Percentiles rank a stretch among this genome's conserved stretches.
Conservation (phyloP, 2,113 vertebrate genomes). For the Lontra canadensis region DNA sequence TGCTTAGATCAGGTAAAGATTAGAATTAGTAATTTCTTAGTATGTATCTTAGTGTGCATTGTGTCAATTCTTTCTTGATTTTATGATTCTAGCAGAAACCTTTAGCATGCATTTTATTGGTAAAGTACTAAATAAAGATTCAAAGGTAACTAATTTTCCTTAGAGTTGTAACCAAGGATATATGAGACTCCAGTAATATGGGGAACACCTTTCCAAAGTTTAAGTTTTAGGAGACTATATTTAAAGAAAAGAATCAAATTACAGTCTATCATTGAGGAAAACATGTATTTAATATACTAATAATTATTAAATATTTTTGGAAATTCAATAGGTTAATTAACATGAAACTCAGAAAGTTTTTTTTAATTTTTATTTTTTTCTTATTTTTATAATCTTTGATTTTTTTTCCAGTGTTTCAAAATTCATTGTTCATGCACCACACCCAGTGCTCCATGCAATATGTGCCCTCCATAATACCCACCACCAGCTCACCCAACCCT, state of each 20-base stretch:
- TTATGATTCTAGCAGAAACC: not conserved
- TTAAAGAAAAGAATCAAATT: not conserved
- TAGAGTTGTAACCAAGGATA: not conserved
- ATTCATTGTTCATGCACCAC: no score
- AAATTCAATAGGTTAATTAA: not conserved
- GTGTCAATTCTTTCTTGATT: not conserved
- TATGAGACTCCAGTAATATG: not conserved
- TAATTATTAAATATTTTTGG: not conserved
- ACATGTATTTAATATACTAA: not conserved
- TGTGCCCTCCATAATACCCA: no score
- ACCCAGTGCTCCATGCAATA: no score
- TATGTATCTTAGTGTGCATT: not conserved
- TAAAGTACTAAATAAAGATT: not conserved
- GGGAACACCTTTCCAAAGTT: not conserved
- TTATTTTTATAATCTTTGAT: no score
- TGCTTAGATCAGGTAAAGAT: not conserved
- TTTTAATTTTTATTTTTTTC: no score
- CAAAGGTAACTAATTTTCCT: not conserved
- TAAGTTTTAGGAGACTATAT: not conserved
- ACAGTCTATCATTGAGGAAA: not conserved
- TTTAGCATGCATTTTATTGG: not conserved
- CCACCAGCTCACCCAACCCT: no score
- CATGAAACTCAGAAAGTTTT: not conserved
- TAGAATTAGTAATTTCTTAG: not conserved
- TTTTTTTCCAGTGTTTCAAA: no score